phyloP scores from a whole-genome alignment of 2,888 invertebrate species.

The Brachypalpus laphriformis region DNA sequence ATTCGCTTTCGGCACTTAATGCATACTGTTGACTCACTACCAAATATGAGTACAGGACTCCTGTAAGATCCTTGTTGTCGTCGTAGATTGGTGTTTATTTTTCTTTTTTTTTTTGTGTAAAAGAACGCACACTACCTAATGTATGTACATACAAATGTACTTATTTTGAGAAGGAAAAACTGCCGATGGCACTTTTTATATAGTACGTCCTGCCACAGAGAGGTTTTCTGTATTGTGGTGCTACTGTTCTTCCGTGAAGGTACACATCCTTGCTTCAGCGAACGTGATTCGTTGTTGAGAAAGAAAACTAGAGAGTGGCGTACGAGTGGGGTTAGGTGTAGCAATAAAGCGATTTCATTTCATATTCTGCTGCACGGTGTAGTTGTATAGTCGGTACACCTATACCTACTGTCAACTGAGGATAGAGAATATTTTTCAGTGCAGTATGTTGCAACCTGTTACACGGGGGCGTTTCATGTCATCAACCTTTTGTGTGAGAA shows the following conservation, averaged over 20 bases:
- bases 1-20: constrained; percentile 33
- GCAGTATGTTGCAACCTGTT: constrained; percentile 43
- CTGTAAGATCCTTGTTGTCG: background rate
- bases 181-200: constrained; percentile 12
- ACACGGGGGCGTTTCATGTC: constrained; percentile 29
- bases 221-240: background rate
- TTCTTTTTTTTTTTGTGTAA: background rate
- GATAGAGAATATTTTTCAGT: constrained; percentile 2
- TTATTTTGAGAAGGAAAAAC: constrained; percentile 40
- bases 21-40: constrained; percentile 30
- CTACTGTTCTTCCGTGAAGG: background rate
- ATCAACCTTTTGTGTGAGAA: constrained; percentile 17
- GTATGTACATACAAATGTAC: constrained; percentile 51
- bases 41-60: constrained; percentile 1
- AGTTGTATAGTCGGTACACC: background rate
- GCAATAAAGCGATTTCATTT: constrained; percentile 43
- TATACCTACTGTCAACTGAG: background rate
- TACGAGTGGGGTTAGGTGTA: background rate
- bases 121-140: constrained; percentile 9
- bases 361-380: constrained; percentile 39
- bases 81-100: background rate
- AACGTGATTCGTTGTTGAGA: background rate
- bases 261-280: background rate
- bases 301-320: background rate
- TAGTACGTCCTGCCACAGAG: constrained; percentile 6